Base-by-base conservation (phyloP, 2,888 invertebrate genomes). In the Campoletis raptor region DNA sequence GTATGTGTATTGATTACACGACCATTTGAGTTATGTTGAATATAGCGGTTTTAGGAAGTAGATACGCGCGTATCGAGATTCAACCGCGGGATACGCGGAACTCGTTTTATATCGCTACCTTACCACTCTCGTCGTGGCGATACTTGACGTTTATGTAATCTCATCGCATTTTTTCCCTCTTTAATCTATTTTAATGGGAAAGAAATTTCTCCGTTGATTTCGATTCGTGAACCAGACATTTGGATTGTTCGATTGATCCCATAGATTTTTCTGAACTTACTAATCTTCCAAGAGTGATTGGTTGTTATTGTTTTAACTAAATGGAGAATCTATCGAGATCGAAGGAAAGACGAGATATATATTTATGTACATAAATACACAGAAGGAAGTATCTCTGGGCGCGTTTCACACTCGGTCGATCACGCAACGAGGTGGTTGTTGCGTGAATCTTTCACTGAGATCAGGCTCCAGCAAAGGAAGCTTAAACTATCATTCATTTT, bases 361-460 rank as follows among this genome's bases (percentile, higher is more conserved):
- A 15, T n/a, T 24, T 2, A 7, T 15, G 12, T 24, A 9, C 5
- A 54, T 18, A 12, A 15, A 36, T 37, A 73, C 78, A 81, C 69
- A 85, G 82, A 84, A 83, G 87, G 85, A 83, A 81, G 74, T 73
- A 82, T 85, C 78, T 85, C 77, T 81, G 70, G 70, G 84, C 82
- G 76, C 83, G 82, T 84, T 87, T 84, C 81, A 86, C 80, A 85
- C 87, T 85, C 82, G 84, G 81, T 82, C 74, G 85, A 85, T 85
- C 87, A 84, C 85, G 85, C 87, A 88, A 87, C 83, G 73, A 83
- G 80, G 83, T 72, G 81, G 81, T 67, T 83, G 77, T 86, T 86
- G 86, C 86, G 81, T 83, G 85, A 67, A 86, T 86, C 86, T 86
- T 83, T 77, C 86, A 83, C 83, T 74, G 72, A 77, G 83, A 54